Percentiles rank a stretch among this genome's conserved stretches.
Conservation (phyloP, 2,797 vertebrate species). For the Rousettus madagascariensis region DNA sequence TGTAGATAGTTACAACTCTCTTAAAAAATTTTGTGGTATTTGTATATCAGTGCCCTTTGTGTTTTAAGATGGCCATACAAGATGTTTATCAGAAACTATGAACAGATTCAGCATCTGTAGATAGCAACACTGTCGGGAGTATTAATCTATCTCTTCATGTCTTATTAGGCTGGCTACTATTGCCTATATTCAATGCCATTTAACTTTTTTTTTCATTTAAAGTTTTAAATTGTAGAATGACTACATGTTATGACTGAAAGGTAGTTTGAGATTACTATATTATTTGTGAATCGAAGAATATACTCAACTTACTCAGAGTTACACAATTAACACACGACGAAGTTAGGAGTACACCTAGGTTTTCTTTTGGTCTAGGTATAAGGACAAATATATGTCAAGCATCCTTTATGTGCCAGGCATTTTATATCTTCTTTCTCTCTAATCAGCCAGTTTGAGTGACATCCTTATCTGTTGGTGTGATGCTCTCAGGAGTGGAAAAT, state of each 20-base stretch:
- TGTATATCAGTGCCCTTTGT: not conserved
- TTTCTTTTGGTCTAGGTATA: not conserved
- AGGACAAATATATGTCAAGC: not conserved
- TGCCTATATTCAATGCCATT: not conserved
- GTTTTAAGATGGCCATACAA: not conserved
- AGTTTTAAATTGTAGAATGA: not conserved
- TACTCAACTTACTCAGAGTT: not conserved
- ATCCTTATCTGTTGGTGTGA: not conserved
- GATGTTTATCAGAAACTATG: not conserved
- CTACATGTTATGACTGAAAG: not conserved
- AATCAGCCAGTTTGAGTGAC: not conserved
- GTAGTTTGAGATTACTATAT: not conserved
- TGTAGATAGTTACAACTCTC: not conserved
- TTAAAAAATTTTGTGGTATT: not conserved
- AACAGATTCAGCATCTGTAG: not conserved
- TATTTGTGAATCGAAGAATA: not conserved
- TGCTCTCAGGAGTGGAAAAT: slow-evolving; percentile 7
- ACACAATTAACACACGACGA: not conserved
- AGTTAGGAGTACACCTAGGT: not conserved
- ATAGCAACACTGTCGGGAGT: not conserved
- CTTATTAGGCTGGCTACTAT: not conserved
- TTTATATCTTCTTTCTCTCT: not conserved
- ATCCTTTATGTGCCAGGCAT: not conserved
- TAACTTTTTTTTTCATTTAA: not conserved
- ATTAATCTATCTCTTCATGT: not conserved